Evolutionary conservation across 1,140 invertebrate species (phyloP).

Genomic region (Drosophila mojavensis): DNA sequence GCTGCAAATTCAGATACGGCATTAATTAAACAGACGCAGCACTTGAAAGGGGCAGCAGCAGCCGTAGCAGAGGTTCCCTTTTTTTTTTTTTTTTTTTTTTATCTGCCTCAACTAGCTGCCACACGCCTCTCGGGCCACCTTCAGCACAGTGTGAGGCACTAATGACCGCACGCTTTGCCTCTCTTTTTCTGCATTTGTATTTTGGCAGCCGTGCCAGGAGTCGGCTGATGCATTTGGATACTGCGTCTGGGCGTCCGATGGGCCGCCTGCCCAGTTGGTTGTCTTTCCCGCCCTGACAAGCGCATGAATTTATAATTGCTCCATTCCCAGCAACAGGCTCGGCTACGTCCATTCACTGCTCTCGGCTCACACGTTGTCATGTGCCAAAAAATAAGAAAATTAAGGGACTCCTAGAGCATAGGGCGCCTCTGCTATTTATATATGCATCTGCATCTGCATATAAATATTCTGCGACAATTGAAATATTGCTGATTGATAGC

Average conservation of each 20-base stretch:
- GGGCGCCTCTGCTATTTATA: neutral
- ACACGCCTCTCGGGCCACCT: conserved; percentile 2
- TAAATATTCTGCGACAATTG: conserved; percentile 21
- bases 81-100: conserved; percentile 5
- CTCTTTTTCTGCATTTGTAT: conserved; percentile 13
- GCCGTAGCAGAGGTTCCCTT: conserved; percentile 12
- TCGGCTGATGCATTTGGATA: conserved; percentile 16
- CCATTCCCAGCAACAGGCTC: conserved; percentile 52
- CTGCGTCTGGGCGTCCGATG: conserved; percentile 16
- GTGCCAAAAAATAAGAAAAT: neutral
- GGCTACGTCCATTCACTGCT: conserved; percentile 1
- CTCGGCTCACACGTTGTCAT: neutral
- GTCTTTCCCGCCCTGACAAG: conserved; percentile 22
- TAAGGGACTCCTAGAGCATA: neutral
- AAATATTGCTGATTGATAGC: conserved; percentile 36
- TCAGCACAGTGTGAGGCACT: conserved; percentile 48
- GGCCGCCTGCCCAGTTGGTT: too few species aligned
- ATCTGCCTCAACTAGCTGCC: conserved; percentile 32
- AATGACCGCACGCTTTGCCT: conserved; percentile 57
- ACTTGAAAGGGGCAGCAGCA: neutral
- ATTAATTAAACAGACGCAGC: conserved; percentile 65
- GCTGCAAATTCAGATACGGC: conserved; percentile 62
- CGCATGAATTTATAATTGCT: conserved; percentile 78
- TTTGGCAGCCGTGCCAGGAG: conserved; percentile 55
- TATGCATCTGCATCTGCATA: neutral